phyloP scores from a whole-genome alignment of 2,113 vertebrate genomes.

The Epinephelus moara region DNA sequence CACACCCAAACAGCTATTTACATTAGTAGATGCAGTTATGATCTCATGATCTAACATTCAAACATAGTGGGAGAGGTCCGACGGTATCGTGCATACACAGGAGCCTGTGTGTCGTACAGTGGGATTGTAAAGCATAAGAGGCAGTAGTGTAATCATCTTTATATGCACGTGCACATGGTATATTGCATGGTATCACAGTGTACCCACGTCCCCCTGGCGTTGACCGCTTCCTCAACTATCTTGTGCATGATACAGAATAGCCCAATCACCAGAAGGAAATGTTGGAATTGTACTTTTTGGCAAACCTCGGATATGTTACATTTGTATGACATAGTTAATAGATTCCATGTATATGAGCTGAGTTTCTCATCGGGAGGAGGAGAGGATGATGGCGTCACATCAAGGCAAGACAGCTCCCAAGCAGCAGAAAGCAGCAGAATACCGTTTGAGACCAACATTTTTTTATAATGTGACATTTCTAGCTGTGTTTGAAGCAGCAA shows the following conservation, averaged over 20 bases:
- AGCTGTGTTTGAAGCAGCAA: no score
- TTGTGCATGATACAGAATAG: background rate
- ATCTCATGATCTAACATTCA: slow-evolving; percentile 62
- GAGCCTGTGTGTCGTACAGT: slow-evolving; percentile 31
- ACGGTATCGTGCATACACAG: slow-evolving; percentile 38
- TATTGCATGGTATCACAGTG: slow-evolving; percentile 54
- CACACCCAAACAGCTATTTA: slow-evolving; percentile 64
- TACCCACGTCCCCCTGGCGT: slow-evolving; percentile 13
- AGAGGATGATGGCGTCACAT: no score
- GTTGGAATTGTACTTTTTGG: no score
- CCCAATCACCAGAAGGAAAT: no score
- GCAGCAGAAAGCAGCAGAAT: no score
- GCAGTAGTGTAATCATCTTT: slow-evolving; percentile 37
- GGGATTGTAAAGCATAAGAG: slow-evolving; percentile 39
- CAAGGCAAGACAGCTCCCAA: no score
- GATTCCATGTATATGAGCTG: no score
- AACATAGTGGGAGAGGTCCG: slow-evolving; percentile 36
- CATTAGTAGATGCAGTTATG: slow-evolving; percentile 57
- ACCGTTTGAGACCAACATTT: no score
- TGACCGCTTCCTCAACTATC: slow-evolving; percentile 10
- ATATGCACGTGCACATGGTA: slow-evolving; percentile 42
- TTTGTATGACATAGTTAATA: no score
- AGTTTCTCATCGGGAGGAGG: no score
- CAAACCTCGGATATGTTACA: no score
- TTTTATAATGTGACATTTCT: no score